Evolutionary conservation across 2,888 invertebrate genomes (phyloP), one percentile per base, ranked within the genome.

Genomic region (Acleris holmiana): DNA sequence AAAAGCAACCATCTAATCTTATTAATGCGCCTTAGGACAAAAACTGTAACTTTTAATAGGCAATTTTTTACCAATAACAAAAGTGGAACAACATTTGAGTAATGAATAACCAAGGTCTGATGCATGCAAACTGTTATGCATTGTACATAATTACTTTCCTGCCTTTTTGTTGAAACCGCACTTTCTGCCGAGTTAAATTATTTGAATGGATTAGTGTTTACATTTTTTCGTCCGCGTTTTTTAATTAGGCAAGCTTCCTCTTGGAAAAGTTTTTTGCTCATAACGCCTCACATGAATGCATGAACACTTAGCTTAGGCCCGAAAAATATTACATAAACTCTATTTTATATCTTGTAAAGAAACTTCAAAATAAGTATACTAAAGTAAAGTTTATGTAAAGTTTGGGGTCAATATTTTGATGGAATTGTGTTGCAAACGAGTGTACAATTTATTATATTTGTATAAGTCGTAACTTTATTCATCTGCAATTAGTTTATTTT

Each of bases 171-270:
- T 51, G 18, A 17, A 35, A 17, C 10, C 7, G 13, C 13, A 2
- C 19, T 47, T 47, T 6, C n/a, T 53, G 53, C 19, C 6, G 54
- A 41, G 23, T 48, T 48, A 15, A 25, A 17, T 29, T 35, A 17
- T 17, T n/a, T 18, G 10, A 2, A 8, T 5, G n/a, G 10, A 35
- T 50, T 21, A 54, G 35, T 40, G 21, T 57, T 35, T 48, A 25
- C 15, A 21, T 19, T 19, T 44, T 44, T 23, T 57, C 48, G 57
- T 44, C n/a, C 29, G 41, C 19, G 29, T 35, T 51, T 60, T 59
- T 51, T 51, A 41, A 40, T 59, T 49, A 23, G 58, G 51, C 29
- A 29, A n/a, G 19, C 51, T 23, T 49, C 40, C 8, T 23, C 40
- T n/a, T 23, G 15, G 23, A 44, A 41, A 41, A 40, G 23, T 49